Base-by-base conservation (phyloP, 2,113 vertebrate genomes). In the Oreochromis spilurus region DNA sequence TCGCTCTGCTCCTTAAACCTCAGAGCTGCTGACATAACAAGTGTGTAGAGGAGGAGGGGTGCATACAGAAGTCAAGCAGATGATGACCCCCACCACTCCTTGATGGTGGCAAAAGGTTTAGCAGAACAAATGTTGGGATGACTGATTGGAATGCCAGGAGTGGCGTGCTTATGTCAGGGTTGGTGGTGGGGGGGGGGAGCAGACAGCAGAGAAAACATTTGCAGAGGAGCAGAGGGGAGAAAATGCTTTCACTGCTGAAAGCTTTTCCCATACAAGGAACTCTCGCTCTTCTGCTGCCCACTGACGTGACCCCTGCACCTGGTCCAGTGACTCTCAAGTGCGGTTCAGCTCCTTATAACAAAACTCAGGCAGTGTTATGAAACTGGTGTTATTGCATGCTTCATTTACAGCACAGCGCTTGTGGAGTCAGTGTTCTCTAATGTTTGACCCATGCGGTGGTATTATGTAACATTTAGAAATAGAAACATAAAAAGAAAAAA, bases 181-280 rank as follows among this genome's bases (percentile, higher is more conserved):
- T 17, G n/a, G 88, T 70, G 87, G 87, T 13, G 88, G 84, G 60
- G 65, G 80, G 87, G 62, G 54, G 70, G 80, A 79, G 86, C 86
- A 87, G 88, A 90, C 83, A 91, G 91, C 90, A 89, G 88, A 87
- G 88, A 83, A 92, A 93, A 92, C 87, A 92, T 92, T 91, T 92
- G 85, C 84, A 81, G 72, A 50, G 36, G 84, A 85, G 85, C 67
- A 79, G 82, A 89, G 17, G 29, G 57, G 24, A 88, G 86, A 91
- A 88, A 89, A 84, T 85, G 91, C 90, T 89, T 87, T 78, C 26
- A 58, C 70, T 12, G 86, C 86, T 79, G 84, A 94, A 92, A 90
- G 84, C 85, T 60, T 93, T 93, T 86, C 79, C 92, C 92, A 87
- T 93, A 93, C 93, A 94, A 91, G 90, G 87, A 94, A 86, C 89